Percentiles rank a stretch among this genome's conserved stretches.
These are phyloP conservation scores for Syrrhaptes paradoxus DNA, from an alignment of 2,113 vertebrate species.

Conservation along the genomic window DNA sequence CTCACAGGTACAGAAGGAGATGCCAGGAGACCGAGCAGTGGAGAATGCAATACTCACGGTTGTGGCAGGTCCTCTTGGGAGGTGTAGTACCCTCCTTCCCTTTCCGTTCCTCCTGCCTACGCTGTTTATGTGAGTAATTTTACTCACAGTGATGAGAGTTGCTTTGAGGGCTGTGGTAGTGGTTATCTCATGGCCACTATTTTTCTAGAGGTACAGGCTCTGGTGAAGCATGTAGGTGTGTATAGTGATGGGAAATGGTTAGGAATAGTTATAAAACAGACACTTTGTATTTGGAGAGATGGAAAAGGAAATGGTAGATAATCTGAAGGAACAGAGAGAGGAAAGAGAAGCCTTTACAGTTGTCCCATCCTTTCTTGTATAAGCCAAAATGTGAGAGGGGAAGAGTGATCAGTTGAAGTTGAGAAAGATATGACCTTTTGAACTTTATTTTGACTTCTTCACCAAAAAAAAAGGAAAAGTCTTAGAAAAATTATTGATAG, in stretches of 20 bases:
- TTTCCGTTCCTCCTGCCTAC: not conserved
- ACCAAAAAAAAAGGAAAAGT: not conserved
- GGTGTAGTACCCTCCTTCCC: not conserved
- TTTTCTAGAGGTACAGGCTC: not conserved
- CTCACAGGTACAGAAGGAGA: not conserved
- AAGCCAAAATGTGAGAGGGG: not conserved
- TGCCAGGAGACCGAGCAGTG: not conserved
- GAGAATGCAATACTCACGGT: not conserved
- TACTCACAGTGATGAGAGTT: not conserved
- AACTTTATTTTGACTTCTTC: not conserved
- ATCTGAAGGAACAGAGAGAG: not conserved
- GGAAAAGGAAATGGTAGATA: not conserved
- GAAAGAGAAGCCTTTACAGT: not conserved
- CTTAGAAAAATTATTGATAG: not conserved
- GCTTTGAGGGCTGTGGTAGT: not conserved
- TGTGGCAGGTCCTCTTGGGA: not conserved
- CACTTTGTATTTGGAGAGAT: not conserved
- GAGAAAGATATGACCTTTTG: not conserved
- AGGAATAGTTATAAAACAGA: not conserved
- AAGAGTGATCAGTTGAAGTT: not conserved
- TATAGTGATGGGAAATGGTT: not conserved
- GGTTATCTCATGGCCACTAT: not conserved
- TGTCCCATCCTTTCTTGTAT: not conserved
- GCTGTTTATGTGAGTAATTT: not conserved
- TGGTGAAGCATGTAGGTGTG: not conserved